These are phyloP conservation scores for Corythornis vintsioides DNA, from an alignment of 2,113 vertebrate species.

Conservation along the genomic window DNA sequence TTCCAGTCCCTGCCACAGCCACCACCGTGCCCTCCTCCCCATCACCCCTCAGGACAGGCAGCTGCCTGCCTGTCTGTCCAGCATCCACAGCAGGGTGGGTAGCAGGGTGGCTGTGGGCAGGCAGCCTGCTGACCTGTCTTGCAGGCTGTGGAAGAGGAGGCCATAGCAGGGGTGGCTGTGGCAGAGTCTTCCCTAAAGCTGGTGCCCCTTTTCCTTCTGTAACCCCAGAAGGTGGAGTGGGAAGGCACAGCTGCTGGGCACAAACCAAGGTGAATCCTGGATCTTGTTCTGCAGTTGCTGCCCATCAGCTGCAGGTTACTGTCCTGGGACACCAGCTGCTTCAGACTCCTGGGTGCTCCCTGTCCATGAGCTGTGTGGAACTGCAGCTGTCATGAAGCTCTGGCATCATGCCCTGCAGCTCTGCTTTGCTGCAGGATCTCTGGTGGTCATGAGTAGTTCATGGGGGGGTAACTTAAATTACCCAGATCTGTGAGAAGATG, in stretches of 20 bases:
- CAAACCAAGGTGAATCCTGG: neutral
- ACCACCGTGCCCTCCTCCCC: neutral
- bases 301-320: neutral
- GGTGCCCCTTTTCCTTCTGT: neutral
- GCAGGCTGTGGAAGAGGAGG: neutral
- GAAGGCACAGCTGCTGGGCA: neutral
- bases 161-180: neutral
- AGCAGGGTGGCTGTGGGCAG: neutral
- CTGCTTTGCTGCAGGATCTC: neutral
- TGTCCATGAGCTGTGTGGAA: neutral
- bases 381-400: neutral
- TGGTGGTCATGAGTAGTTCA: neutral
- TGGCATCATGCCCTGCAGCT: neutral
- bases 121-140: neutral
- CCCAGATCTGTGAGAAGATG: neutral
- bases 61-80: neutral
- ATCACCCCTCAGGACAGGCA: neutral
- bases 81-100: neutral
- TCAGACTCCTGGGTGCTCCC: neutral
- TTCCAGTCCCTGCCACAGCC: neutral
- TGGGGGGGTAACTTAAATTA: neutral
- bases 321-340: rapidly evolving
- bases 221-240: neutral
- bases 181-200: neutral
- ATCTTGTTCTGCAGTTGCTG: neutral